phyloP scores from a whole-genome alignment of 1,140 invertebrate genomes.

The Babylonia areolata region DNA sequence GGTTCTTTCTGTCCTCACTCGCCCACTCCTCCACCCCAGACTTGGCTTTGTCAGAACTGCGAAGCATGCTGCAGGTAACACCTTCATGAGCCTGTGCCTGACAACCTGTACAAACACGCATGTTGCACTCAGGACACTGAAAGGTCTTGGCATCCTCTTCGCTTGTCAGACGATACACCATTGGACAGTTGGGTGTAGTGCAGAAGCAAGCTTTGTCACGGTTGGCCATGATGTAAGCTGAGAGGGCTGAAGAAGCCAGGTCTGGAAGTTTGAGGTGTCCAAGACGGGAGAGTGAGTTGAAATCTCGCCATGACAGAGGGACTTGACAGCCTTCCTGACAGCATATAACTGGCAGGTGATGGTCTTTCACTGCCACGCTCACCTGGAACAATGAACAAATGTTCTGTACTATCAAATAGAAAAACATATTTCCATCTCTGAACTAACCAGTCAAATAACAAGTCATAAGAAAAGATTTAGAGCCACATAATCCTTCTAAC shows the following conservation, averaged over 20 bases:
- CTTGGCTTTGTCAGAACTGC: slow-evolving; percentile 28
- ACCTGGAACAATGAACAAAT: slow-evolving; percentile 44
- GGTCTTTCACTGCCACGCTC: slow-evolving; percentile 37
- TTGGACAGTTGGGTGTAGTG: slow-evolving; percentile 63
- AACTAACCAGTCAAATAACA: no score
- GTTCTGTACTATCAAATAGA: not conserved
- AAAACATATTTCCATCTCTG: not conserved
- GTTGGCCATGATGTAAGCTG: slow-evolving; percentile 49
- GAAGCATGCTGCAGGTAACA: slow-evolving; percentile 60
- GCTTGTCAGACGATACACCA: slow-evolving; percentile 56
- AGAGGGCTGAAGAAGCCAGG: slow-evolving; percentile 36
- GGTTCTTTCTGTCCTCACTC: slow-evolving; percentile 37
- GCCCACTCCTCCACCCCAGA: slow-evolving; percentile 48
- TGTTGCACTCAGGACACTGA: slow-evolving; percentile 55
- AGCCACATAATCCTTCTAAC: no score
- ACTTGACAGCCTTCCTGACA: slow-evolving; percentile 55
- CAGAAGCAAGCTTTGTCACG: slow-evolving; percentile 58
- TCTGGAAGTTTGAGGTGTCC: slow-evolving; percentile 35
- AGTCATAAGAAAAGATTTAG: not conserved
- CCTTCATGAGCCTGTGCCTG: slow-evolving; percentile 60
- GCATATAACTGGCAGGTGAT: slow-evolving; percentile 62
- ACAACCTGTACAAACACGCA: slow-evolving; percentile 61
- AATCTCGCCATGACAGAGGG: slow-evolving; percentile 55
- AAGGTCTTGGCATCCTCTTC: slow-evolving; percentile 46
- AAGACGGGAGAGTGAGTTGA: slow-evolving; percentile 42